phyloP scores from a whole-genome alignment of 2,888 invertebrate genomes.

The Mythimna ferrago region DNA sequence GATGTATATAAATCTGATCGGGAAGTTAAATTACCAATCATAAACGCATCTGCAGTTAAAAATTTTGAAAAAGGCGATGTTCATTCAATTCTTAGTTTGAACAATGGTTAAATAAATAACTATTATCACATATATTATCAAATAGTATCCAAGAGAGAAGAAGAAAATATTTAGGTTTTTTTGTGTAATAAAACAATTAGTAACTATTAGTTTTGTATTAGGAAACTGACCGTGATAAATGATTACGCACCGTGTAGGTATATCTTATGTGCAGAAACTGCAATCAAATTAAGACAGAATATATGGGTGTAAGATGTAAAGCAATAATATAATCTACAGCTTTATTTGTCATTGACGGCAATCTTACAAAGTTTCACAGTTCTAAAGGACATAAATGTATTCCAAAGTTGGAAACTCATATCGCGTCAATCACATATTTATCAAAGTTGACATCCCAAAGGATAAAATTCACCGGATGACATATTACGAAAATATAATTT shows the following conservation, averaged over 20 bases:
- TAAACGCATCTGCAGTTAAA: too few species aligned
- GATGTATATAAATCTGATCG: slow-evolving; percentile 3
- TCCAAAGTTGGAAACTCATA: neutral
- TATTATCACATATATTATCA: too few species aligned
- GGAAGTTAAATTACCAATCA: neutral
- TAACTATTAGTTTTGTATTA: too few species aligned
- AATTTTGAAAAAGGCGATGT: too few species aligned
- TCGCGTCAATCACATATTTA: neutral
- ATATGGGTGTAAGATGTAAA: too few species aligned
- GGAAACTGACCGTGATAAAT: too few species aligned
- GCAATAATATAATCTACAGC: neutral
- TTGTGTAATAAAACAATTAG: too few species aligned
- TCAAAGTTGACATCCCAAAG: slow-evolving; percentile 6
- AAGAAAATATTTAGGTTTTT: too few species aligned
- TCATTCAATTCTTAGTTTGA: too few species aligned
- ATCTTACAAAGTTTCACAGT: neutral
- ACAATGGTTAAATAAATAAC: too few species aligned
- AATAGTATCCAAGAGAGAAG: too few species aligned
- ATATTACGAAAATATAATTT: slow-evolving; percentile 44
- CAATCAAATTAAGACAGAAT: neutral
- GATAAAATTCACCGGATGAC: neutral
- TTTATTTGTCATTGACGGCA: neutral
- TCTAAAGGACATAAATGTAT: neutral
- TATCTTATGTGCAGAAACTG: neutral
- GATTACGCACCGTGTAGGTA: too few species aligned